Evolutionary conservation across 92 coral and sea anemone species (phyloP).

Genomic region (Zoanthus sansibaricus): DNA sequence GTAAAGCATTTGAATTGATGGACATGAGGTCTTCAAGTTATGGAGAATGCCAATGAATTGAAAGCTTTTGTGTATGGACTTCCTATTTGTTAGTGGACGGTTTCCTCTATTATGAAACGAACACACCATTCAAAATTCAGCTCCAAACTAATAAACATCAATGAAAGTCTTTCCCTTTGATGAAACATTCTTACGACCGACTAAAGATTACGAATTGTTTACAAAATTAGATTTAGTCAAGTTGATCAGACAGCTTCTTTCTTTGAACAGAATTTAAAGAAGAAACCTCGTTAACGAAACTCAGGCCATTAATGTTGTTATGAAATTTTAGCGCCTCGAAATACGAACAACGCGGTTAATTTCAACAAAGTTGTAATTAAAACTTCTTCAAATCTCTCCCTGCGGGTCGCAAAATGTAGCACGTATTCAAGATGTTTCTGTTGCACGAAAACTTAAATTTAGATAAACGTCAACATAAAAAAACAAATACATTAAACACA

Average conservation of each 20-base stretch:
- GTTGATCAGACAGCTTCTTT: not conserved
- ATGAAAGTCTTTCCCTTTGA: slow-evolving; percentile 4
- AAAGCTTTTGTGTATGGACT: slow-evolving; percentile 11
- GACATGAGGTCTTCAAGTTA: not conserved
- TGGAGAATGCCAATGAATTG: slow-evolving; percentile 18
- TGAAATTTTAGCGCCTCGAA: not conserved
- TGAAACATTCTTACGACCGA: not conserved
- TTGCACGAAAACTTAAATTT: not conserved
- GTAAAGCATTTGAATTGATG: slow-evolving; percentile 20
- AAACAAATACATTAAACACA: not conserved
- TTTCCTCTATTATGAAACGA: slow-evolving; percentile 14
- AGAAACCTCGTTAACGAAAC: not conserved
- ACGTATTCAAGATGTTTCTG: not conserved
- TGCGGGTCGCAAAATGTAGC: slow-evolving; percentile 12
- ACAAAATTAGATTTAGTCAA: not conserved
- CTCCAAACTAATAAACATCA: slow-evolving; percentile 33
- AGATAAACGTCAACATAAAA: not conserved
- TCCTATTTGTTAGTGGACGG: slow-evolving; percentile 18
- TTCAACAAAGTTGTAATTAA: not conserved
- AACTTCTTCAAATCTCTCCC: not conserved
- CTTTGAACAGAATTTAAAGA: not conserved
- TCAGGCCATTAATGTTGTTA: not conserved
- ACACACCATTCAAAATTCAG: slow-evolving; percentile 19
- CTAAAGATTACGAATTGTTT: slow-evolving; percentile 6
- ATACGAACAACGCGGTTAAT: not conserved